Base-by-base conservation (phyloP, 2,888 invertebrate genomes). In the Drepanosiphum platanoidis region DNA sequence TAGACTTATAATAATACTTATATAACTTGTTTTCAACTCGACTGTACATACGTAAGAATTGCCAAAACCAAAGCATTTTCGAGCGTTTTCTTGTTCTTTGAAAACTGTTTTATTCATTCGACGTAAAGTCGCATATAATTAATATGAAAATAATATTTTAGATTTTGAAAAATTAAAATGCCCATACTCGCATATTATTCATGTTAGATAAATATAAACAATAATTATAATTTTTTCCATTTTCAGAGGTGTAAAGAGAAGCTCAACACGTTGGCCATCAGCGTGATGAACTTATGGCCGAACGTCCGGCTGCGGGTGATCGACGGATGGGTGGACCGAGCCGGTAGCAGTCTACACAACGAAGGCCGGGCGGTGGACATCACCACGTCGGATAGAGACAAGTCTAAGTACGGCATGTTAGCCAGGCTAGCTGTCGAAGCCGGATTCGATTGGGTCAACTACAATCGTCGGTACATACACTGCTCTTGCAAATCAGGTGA, bases 361-460 rank as follows among this genome's bases (percentile, higher is more conserved):
- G 98, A 98, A 91, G 98, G 98, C 27, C 92, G 98, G 36, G 98
- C 98, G 15, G 97, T 98, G 87, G 98, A 98, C 92, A 94, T 98
- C 89, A 96, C 97, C 87, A 98, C 98, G 88, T 95, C 96, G 88
- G 98, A 98, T 92, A 92, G 96, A 84, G 97, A 98, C 91, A 92
- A 95, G 87, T 93, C 95, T 90, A 98, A 98, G 91, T 95, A 97
- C 91, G 98, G 98, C 88, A 96, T 98, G 96, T 92, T 98, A 89
- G 98, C 98, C 72, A 92, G 98, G 87, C 92, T 98, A 86, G 98
- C 98, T 0, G 96, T 97, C 86, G 97, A 98, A 90, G 97, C 98
- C 39, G 98, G 98, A 89, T 98, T 98, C 92, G 98, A 98, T 92
- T 98, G 97, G 97, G 98, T 98, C 87, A 97, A 95, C 92, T 98